Base-by-base conservation (phyloP, 2,113 vertebrate species). In the Rhabdomys dilectus region DNA sequence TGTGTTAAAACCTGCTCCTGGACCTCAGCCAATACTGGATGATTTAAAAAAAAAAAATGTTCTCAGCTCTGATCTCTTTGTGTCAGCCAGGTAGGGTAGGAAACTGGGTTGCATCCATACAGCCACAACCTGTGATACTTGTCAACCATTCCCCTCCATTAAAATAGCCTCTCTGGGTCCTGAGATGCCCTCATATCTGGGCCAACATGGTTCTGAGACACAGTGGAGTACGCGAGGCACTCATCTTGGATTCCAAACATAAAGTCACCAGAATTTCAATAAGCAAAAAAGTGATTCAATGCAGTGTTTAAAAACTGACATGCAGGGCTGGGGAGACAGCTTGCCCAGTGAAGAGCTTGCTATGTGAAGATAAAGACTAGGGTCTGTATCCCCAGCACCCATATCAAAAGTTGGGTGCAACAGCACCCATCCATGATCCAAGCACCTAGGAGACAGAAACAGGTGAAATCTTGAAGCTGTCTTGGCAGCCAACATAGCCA, bases 251-350 rank as follows among this genome's bases (percentile, higher is more conserved):
- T 86, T 48, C 26, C 64, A 95, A 85, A 80, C 7, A 26, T 76
- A 81, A 93, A 11, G 58, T 17, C 84, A 48, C 45, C 56, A 93
- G 58, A 88, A 76, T 78, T 77, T 96, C 84, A 39, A 19, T n/a
- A 42, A 95, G 48, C 68, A 84, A 62, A 7, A 64, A 13, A 48
- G n/a, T 77, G 81, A 81, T 75, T 90, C n/a, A 88, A 90, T 48
- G 24, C 77, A 78, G 26, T 22, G 16, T 68, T n/a, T 87, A 78
- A 86, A 96, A 80, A 80, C 4, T 29, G 19, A 53, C 51, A 22
- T 11, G 21, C 39, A 64, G 26, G 24, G 16, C 39, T 48, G 39
- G 62, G 58, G 39, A 66, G 15, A 64, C 31, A 39, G 58, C 19
- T 17, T 2, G 31, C 56, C 11, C 22, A 29, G 56, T 42, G 22